Base-by-base conservation (phyloP, 2,888 invertebrate species). In the Tenthredo livida region DNA sequence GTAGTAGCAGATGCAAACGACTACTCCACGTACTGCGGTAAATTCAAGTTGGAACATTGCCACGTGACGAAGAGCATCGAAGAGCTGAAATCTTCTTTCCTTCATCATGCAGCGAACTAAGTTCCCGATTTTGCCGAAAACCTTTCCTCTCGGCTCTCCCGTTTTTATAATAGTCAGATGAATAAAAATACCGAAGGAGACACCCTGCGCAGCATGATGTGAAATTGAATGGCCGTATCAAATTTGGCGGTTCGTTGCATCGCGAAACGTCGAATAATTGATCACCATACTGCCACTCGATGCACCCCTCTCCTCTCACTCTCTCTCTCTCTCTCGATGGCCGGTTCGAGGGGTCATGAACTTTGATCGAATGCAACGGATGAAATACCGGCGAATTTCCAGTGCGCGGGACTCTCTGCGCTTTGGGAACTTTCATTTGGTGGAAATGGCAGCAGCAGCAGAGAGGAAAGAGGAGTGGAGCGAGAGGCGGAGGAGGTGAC, bases 1-100 rank as follows among this genome's bases (percentile, higher is more conserved):
- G 77, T 33, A 84, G 77, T 33, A 84, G 75, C 84, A 84, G 84
- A 84, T 84, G 84, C 84, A 61, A 84, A 84, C 61, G 84, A 84
- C 75, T 84, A 58, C 54, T 54, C n/a, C 84, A 43, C 84, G 61
- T 61, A 29, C 33, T 61, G 75, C 84, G 77, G 77, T 77, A 77
- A 77, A 77, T 77, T 77, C 77, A 10, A 77, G 77, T 77, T 77
- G 77, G 77, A 77, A 77, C 77, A 50, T 40, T 77, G 77, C 77
- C 77, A 70, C 70, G 70, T 70, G 70, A 70, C 70, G 33, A 37
- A 37, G 37, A 70, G 17, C 54, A n/a, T 54, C n/a, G n/a, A n/a
- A 17, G 7, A n/a, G 29, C 33, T 37, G 33, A 70, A 70, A 25
- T 33, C n/a, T 70, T 33, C 12, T 33, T 67, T 21, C 29, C 65